phyloP scores from a whole-genome alignment of 2,888 invertebrate species.

The Drosophila aldrichi region DNA sequence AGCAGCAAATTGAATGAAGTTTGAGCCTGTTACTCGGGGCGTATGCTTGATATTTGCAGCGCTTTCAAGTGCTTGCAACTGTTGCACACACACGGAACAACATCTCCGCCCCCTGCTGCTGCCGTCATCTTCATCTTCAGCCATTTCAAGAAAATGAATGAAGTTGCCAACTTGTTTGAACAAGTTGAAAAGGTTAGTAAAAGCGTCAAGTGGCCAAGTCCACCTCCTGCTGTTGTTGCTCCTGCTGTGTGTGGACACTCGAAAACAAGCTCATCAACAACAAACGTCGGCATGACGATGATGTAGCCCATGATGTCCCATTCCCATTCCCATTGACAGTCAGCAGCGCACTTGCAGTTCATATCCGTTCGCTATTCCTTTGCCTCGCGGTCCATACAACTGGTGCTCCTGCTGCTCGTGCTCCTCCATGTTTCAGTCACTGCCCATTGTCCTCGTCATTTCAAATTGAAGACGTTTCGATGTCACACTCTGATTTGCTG shows the following conservation, averaged over 20 bases:
- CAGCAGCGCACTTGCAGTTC: slow-evolving; percentile 52
- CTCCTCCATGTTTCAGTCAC: slow-evolving; percentile 23
- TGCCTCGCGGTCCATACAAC: neutral
- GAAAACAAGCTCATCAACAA: slow-evolving; percentile 74
- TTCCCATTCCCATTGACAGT: slow-evolving; percentile 34
- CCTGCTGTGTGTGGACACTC: slow-evolving; percentile 49
- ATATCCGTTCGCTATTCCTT: slow-evolving; percentile 52
- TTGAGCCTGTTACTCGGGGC: slow-evolving; percentile 34
- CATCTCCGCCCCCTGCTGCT: too few relatives aligned
- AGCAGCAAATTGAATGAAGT: slow-evolving; percentile 35
- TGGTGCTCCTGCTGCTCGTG: neutral
- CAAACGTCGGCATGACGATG: slow-evolving; percentile 61
- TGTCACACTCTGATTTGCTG: slow-evolving; percentile 54
- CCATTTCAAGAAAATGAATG: slow-evolving; percentile 49
- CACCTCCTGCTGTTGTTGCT: slow-evolving; percentile 28
- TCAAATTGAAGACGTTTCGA: slow-evolving; percentile 64
- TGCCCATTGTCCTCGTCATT: slow-evolving; percentile 55
- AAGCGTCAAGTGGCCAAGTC: slow-evolving; percentile 10
- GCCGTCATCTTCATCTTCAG: too few relatives aligned
- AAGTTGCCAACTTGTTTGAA: slow-evolving; percentile 54
- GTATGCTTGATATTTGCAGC: slow-evolving; percentile 59
- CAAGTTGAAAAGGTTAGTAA: slow-evolving; percentile 68
- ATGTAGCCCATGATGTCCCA: slow-evolving; percentile 34
- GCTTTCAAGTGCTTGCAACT: slow-evolving; percentile 56
- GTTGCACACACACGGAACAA: slow-evolving; percentile 71